Base-by-base conservation (phyloP, 2,888 invertebrate species). In the Heliconius erato region DNA sequence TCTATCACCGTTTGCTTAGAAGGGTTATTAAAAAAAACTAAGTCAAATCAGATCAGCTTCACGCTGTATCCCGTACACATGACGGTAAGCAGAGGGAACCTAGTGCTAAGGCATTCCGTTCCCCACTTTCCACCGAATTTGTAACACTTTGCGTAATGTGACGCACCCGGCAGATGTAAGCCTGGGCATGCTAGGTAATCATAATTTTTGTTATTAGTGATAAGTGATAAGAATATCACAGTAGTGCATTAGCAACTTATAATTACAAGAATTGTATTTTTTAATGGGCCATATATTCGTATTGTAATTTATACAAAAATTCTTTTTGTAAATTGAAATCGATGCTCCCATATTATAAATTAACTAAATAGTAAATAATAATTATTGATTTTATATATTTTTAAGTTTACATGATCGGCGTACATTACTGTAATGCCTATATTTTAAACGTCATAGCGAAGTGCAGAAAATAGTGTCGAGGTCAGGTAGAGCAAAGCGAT, bases 1-100 rank as follows among this genome's bases (percentile, higher is more conserved):
- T 82, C 84, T 84, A 84, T 91, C 88, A 88, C 87, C 87, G 89
- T 89, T 91, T 89, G 89, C 88, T 91, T 90, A 90, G 90, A 88
- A 91, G 90, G 89, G 89, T 90, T 91, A 92, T 92, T 93, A 92
- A 40, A 40, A 40, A 40, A 40, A 40, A 40, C 40, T 40, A 11
- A 40, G 9, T 40, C 40, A 40, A 40, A 2, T 40, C 40, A 11
- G 1, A 40, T 40, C 40, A 40, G 40, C 11, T 11, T 40, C 40
- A 40, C 40, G 40, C 40, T 40, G 40, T 40, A 40, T 40, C 40
- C 40, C 40, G 11, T 40, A 40, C 40, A 11, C 40, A 40, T 11
- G 1, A 40, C 1, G 40, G 40, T 11, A 40, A 2, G 40, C 11
- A 40, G 11, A 40, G 9, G 40, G 40, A 40, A 40, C 9, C 40